Evolutionary conservation across 2,113 vertebrate species (phyloP).

Genomic region (Ceyx margarethae): DNA sequence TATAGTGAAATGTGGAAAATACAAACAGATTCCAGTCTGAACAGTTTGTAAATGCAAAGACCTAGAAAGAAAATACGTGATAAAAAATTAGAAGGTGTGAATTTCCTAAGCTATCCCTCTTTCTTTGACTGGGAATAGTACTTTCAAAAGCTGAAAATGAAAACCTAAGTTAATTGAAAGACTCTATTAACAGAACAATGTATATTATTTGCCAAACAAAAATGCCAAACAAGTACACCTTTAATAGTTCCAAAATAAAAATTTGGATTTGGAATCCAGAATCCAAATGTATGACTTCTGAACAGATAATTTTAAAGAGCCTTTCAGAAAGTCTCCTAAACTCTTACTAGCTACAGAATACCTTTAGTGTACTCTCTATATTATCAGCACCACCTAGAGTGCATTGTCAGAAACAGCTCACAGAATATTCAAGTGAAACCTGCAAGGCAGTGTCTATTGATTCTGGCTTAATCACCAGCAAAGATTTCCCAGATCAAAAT

Average conservation of each 20-base stretch:
- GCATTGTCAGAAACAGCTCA: background rate
- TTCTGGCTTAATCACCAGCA: background rate
- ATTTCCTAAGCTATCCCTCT: background rate
- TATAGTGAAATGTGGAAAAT: background rate
- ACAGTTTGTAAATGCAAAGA: background rate
- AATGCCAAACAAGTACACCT: background rate
- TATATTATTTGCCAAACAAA: background rate
- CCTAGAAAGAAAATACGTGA: background rate
- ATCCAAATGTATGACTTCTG: background rate
- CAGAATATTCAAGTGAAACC: background rate
- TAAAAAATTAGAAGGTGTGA: background rate
- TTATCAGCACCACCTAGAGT: constrained; percentile 62
- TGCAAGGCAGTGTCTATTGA: background rate
- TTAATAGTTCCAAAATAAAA: background rate
- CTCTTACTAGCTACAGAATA: background rate
- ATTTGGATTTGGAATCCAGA: background rate
- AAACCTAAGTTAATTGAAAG: background rate
- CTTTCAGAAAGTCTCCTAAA: background rate
- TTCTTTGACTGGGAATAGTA: background rate
- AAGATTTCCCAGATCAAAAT: background rate
- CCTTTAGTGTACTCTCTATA: background rate
- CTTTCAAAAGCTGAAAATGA: background rate
- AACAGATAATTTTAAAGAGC: background rate
- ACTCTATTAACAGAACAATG: background rate
- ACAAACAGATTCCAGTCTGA: background rate